Evolutionary conservation across 30 jellyfish, hydroid and myxozoan species (phyloP).

Genomic region (Hydractinia echinata): DNA sequence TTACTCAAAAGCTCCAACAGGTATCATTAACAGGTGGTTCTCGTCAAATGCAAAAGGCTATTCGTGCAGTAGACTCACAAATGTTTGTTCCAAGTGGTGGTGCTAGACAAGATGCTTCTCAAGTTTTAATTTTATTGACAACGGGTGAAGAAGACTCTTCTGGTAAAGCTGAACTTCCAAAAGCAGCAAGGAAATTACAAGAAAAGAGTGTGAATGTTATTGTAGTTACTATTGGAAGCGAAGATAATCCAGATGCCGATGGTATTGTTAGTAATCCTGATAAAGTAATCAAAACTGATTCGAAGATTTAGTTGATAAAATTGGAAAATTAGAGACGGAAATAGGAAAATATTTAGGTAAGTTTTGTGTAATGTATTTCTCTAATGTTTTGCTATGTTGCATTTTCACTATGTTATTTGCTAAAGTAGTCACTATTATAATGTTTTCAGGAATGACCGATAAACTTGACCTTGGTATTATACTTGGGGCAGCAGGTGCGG

Average conservation of each 20-base stretch:
- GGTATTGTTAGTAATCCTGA: constrained; percentile 27
- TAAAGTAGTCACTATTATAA: background rate
- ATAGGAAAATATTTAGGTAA: constrained; percentile 47
- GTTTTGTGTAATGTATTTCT: background rate
- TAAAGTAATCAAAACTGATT: constrained; percentile 17
- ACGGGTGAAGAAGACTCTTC: background rate
- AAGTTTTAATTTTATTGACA: constrained; percentile 22
- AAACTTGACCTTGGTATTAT: constrained; percentile 51
- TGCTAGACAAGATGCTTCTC: constrained; percentile 21
- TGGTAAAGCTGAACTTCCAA: constrained; percentile 39
- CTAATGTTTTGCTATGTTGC: too few species aligned
- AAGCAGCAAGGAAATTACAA: constrained; percentile 41
- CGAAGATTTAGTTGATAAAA: constrained; percentile 26
- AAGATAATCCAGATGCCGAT: constrained; percentile 22
- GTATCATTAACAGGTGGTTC: constrained; percentile 49
- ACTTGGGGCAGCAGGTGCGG: constrained; percentile 34
- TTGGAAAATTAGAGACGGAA: constrained; percentile 50
- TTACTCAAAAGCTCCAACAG: background rate
- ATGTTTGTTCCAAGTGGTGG: constrained; percentile 29
- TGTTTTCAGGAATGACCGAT: constrained; percentile 42
- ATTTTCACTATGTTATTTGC: too few species aligned
- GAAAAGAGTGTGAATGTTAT: constrained; percentile 56
- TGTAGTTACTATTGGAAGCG: constrained; percentile 54
- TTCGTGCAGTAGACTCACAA: constrained; percentile 28
- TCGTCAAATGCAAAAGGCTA: constrained; percentile 54